Conservation (phyloP, 2,113 vertebrate genomes). For the Dromiciops gliroides region DNA sequence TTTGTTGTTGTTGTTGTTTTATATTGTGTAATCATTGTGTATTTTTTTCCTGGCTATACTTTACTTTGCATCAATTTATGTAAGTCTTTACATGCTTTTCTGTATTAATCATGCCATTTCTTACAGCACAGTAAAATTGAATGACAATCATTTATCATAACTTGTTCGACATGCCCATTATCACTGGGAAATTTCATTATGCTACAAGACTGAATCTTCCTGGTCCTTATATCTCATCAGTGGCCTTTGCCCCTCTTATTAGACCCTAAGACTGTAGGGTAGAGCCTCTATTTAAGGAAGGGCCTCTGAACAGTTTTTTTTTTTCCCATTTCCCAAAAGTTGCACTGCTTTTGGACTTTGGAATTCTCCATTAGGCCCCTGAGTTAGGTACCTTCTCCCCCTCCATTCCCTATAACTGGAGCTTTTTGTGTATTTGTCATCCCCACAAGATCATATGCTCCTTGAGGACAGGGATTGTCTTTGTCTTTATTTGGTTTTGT, state of each 20-base stretch:
- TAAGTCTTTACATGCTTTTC: neutral
- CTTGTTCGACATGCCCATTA: neutral
- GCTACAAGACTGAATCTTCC: too few relatives aligned
- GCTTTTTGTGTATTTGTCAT: neutral
- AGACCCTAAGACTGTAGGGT: neutral
- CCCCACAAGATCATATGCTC: neutral
- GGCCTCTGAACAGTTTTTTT: too few relatives aligned
- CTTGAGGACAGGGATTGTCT: neutral
- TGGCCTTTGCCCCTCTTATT: neutral
- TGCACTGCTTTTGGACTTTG: neutral
- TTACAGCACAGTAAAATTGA: neutral
- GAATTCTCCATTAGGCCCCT: neutral
- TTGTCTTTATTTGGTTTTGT: neutral
- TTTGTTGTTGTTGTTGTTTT: neutral
- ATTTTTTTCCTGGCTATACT: neutral
- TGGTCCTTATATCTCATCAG: too few relatives aligned
- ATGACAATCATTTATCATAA: neutral
- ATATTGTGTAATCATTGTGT: neutral
- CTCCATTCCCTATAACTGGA: neutral
- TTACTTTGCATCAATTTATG: neutral
- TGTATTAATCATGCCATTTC: neutral
- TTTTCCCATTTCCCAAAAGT: neutral
- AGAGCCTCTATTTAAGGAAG: too few relatives aligned
- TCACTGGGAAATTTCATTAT: neutral
- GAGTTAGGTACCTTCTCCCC: neutral